Evolutionary conservation across 2,888 invertebrate species (phyloP).

Genomic region (Agriopis marginaria): DNA sequence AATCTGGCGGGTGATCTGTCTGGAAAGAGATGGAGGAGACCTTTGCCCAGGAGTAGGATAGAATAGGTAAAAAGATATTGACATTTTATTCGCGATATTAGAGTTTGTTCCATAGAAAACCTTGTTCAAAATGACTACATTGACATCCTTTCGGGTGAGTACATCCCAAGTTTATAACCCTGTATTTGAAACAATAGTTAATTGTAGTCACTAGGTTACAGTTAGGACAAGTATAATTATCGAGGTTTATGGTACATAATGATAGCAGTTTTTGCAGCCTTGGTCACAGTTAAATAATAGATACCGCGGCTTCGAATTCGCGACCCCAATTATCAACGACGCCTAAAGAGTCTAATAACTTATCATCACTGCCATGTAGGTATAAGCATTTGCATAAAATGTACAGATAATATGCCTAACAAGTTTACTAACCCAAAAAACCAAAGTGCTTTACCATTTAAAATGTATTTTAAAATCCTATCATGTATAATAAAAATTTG

Average conservation of each 20-base stretch:
- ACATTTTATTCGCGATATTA: too few relatives aligned
- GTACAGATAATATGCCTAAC: not conserved
- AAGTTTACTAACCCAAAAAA: not conserved
- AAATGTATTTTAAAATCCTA: too few relatives aligned
- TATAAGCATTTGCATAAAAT: not conserved
- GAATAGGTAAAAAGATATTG: too few relatives aligned
- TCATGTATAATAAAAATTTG: too few relatives aligned
- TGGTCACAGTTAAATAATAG: not conserved
- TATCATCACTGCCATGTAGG: not conserved
- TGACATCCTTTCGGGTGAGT: too few relatives aligned
- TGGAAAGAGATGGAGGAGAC: too few relatives aligned
- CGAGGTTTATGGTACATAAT: conserved; percentile 3
- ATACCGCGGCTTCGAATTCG: conserved; percentile 1
- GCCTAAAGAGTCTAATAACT: not conserved
- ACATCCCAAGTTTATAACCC: not conserved
- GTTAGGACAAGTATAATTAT: not conserved
- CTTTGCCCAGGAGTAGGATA: too few relatives aligned
- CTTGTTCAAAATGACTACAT: too few relatives aligned
- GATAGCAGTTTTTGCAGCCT: conserved; percentile 4
- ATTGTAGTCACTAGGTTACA: not conserved
- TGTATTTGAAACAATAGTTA: not conserved
- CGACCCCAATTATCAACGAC: not conserved
- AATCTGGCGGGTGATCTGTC: too few relatives aligned
- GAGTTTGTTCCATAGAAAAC: too few relatives aligned
- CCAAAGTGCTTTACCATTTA: not conserved